Evolutionary conservation across 2,113 vertebrate species (phyloP), one percentile per base, ranked within the genome.

Genomic region (Hydrochoerus hydrochaeris): DNA sequence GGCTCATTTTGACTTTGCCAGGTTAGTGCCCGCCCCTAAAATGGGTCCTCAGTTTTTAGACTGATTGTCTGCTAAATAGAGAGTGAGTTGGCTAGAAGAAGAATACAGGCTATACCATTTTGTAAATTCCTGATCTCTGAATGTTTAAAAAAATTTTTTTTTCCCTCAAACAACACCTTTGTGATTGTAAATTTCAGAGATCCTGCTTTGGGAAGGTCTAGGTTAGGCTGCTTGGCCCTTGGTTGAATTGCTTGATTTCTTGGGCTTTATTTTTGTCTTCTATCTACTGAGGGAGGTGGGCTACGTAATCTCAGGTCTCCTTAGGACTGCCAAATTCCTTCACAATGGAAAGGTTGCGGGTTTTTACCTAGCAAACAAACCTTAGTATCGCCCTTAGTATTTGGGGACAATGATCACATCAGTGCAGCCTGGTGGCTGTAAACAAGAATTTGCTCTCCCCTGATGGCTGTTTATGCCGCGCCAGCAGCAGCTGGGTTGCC

Each of bases 401-500:
- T 83, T 32, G 0, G 2, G 49, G 22, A 24, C 6, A 1, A 38
- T 30, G 4, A 16, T 46, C 38, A 35, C 5, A 26, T 14, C 5
- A 1, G 14, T 0, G 0, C 17, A 11, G 54, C 63, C 24, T 10
- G 44, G 19, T 24, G 35, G 35, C 54, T 28, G 44, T 26, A 81
- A 35, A 82, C 16, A 24, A 13, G 54, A n/a, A 46, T 65, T 24
- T 28, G 2, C 7, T 60, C 5, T 28, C 9, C 44, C 0, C 5
- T 35, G 77, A 0, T 4, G 46, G 58, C 46, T 32, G 10, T 67
- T 75, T 2, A 0, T 41, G 46, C 46, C 49, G 38, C 13, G 19
- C 44, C 30, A 32, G 13, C 44, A 14, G 63, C 35, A 54, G 62
- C 52, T 26, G 9, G 28, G 35, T 19, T 7, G 44, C 20, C 19